Conservation (phyloP, 2,797 vertebrate genomes). For the Austrolebias charrua region DNA sequence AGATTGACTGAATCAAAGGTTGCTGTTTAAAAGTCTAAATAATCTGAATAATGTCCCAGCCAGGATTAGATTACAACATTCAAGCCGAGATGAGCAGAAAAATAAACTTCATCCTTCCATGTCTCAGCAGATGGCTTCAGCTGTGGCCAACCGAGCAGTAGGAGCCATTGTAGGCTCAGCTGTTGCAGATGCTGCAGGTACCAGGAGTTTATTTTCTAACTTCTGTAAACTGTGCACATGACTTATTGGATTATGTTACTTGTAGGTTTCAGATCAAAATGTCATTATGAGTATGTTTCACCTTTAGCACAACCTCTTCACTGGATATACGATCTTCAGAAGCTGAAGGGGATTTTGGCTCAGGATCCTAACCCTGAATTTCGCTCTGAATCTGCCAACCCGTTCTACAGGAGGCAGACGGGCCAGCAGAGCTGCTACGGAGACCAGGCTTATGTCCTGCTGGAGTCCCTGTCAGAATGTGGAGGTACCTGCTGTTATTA, state of each 20-base stretch:
- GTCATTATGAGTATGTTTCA: background rate
- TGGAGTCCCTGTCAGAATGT: conserved; percentile 78
- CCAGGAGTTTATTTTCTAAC: no score
- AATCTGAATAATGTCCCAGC: no score
- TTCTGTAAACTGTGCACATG: background rate
- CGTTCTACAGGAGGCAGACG: conserved; percentile 76
- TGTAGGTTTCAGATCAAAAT: background rate
- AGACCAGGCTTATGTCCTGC: conserved; percentile 78
- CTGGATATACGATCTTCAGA: conserved; percentile 79
- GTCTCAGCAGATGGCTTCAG: conserved; percentile 69
- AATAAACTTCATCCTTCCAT: background rate
- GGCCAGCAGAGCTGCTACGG: conserved; percentile 82
- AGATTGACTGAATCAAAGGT: background rate
- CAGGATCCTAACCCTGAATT: conserved; percentile 74
- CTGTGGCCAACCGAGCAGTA: conserved; percentile 72
- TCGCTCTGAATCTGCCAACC: conserved; percentile 75
- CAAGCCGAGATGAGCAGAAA: background rate
- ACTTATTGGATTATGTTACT: background rate
- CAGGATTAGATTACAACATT: no score
- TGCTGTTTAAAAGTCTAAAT: no score
- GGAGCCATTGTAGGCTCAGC: conserved; percentile 79
- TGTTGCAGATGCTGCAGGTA: conserved; percentile 82
- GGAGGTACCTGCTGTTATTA: conserved; percentile 59
- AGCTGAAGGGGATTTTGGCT: conserved; percentile 67
- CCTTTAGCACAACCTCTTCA: conserved; percentile 78